Evolutionary conservation across 2,888 invertebrate species (phyloP), one percentile per base, ranked within the genome.

Genomic region (Rhogogaster chlorosoma): DNA sequence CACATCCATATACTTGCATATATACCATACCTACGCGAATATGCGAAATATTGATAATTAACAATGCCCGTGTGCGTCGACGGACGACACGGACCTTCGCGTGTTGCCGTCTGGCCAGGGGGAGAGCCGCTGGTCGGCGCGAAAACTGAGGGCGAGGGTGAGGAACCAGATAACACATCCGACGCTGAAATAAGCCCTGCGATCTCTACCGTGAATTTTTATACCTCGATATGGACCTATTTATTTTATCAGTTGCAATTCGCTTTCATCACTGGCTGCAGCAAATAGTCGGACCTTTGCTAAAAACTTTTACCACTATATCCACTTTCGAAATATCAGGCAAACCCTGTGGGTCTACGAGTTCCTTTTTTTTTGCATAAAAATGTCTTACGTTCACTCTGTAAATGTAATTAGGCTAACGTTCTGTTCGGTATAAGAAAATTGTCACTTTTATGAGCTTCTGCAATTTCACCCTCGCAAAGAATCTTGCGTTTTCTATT

Each of bases 31-130:
- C 38, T 15, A 57, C 57, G 87, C 86, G 90, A 90, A 91, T 90
- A 90, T 89, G 90, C 91, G 91, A 92, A 92, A 93, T 93, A 93
- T 93, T 92, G 93, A 93, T 93, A 93, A 93, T 93, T 93, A 93
- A 93, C 93, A 92, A 92, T 92, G 91, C 91, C 88, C 90, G 53
- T 70, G 61, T 75, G 77, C 77, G 36, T 75, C 38, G 64, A 32
- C 70, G 80, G 38, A 53, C 71, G 80, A 83, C 82, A 67, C 67
- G 82, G 82, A 67, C 67, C 67, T 67, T 45, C 67, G 82, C 61
- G 67, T 83, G 82, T 83, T 42, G 82, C 67, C 67, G 53, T 67
- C 22, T 22, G 38, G 67, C 36, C 61, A 18, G 22, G 53, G 71
- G 38, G 73, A 45, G 36, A n/a, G 26, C 32, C 18, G 84, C 84